phyloP scores from a whole-genome alignment of 2,888 invertebrate species.

The Cephus sareptanus region DNA sequence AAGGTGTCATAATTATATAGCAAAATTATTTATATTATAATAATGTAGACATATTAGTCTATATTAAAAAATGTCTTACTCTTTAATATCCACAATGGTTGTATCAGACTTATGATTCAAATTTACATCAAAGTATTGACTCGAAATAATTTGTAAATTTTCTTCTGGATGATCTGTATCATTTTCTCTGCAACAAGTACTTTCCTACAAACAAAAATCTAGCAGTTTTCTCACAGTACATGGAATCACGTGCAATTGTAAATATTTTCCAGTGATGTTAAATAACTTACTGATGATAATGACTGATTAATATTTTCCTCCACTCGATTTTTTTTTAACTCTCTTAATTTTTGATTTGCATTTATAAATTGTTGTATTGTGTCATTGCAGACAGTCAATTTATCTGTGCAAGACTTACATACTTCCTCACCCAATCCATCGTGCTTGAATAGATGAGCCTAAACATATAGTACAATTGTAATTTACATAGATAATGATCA shows the following conservation, averaged over 20 bases:
- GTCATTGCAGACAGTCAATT: constrained; percentile 21
- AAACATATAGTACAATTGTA: not conserved
- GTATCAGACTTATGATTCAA: not conserved
- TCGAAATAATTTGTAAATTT: not conserved
- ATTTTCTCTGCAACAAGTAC: not conserved
- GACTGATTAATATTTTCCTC: not conserved
- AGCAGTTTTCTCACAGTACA: not conserved
- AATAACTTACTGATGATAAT: not conserved
- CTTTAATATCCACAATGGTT: not conserved
- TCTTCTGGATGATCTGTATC: not conserved
- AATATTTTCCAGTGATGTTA: not conserved
- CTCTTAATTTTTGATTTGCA: constrained; percentile 25
- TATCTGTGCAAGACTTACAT: constrained; percentile 21
- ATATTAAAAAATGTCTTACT: not conserved
- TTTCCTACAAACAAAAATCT: not conserved
- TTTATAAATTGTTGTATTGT: constrained; percentile 23
- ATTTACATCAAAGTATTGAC: not conserved
- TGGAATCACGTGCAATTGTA: not conserved
- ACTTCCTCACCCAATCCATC: constrained; percentile 27
- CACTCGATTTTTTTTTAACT: not conserved
- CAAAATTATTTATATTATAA: not conserved
- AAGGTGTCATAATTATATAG: not conserved
- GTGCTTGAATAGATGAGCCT: constrained; percentile 15
- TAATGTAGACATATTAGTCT: not conserved
- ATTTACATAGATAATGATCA: not conserved